These are phyloP conservation scores for Malacosoma neustria DNA, from an alignment of 2,888 invertebrate genomes.

Conservation along the genomic window DNA sequence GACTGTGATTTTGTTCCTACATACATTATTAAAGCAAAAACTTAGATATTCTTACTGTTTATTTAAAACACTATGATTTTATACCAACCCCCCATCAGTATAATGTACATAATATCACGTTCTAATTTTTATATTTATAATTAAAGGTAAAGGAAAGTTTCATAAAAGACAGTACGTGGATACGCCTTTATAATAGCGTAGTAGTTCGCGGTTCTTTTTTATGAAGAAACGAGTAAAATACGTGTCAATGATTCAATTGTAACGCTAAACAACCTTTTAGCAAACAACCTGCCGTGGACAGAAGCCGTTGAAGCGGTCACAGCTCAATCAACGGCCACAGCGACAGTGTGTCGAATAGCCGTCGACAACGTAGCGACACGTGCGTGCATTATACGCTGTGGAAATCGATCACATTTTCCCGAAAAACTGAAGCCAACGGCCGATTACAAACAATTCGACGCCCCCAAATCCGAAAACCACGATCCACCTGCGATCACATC, in stretches of 20 bases:
- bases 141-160: too few species aligned
- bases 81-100: too few species aligned
- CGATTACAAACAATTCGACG: constrained; percentile 56
- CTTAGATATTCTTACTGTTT: too few species aligned
- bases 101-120: too few species aligned
- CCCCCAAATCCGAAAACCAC: constrained; percentile 56
- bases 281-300: constrained; percentile 32
- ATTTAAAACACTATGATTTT: too few species aligned
- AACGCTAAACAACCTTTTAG: constrained; percentile 8
- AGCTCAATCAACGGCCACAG: constrained; percentile 29
- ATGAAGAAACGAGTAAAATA: background rate
- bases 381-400: constrained; percentile 69
- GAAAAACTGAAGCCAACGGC: constrained; percentile 51
- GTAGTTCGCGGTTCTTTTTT: background rate
- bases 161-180: too few species aligned
- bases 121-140: too few species aligned
- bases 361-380: constrained; percentile 40
- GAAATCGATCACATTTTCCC: constrained; percentile 66
- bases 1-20: too few species aligned
- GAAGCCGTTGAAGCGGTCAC: constrained; percentile 11
- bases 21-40: too few species aligned
- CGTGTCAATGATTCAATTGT: constrained; percentile 11
- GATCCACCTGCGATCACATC: constrained; percentile 54
- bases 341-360: constrained; percentile 43
- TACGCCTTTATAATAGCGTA: background rate